A percentile compares a stretch with the other conserved stretches of the same genome.
phyloP scores from a whole-genome alignment of 1,140 invertebrate genomes.

The Ceratitis capitata region DNA sequence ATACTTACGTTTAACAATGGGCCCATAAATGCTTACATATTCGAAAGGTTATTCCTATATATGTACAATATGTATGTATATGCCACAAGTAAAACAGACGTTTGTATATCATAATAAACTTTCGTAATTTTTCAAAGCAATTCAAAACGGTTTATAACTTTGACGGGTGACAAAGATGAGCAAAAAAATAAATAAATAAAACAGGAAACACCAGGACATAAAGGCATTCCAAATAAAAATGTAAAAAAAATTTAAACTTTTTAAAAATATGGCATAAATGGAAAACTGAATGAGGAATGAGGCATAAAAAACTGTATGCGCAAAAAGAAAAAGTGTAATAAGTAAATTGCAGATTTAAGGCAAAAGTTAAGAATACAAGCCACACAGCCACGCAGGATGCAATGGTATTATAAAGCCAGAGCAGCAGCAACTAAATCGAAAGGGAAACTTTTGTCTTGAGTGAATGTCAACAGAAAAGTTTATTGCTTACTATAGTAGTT shows the following conservation, averaged over 20 bases:
- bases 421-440: not conserved
- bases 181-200: no score
- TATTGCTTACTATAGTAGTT: constrained; percentile 35
- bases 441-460: not conserved
- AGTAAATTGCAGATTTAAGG: not conserved
- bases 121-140: constrained; percentile 20
- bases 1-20: not conserved
- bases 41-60: not conserved
- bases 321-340: not conserved
- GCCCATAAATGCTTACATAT: not conserved
- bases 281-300: not conserved
- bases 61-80: not conserved
- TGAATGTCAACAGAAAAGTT: constrained; percentile 31
- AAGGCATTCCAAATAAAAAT: no score
- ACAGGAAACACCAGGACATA: no score
- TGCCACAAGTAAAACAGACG: not conserved
- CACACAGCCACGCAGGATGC: not conserved
- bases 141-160: not conserved
- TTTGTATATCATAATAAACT: not conserved
- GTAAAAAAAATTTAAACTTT: no score
- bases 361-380: not conserved
- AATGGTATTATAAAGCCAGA: not conserved
- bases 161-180: not conserved
- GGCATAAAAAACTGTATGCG: not conserved
- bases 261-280: not conserved